Evolutionary conservation across 2,797 vertebrate genomes (phyloP), one percentile per base, ranked within the genome.

Genomic region (Paguma larvata): DNA sequence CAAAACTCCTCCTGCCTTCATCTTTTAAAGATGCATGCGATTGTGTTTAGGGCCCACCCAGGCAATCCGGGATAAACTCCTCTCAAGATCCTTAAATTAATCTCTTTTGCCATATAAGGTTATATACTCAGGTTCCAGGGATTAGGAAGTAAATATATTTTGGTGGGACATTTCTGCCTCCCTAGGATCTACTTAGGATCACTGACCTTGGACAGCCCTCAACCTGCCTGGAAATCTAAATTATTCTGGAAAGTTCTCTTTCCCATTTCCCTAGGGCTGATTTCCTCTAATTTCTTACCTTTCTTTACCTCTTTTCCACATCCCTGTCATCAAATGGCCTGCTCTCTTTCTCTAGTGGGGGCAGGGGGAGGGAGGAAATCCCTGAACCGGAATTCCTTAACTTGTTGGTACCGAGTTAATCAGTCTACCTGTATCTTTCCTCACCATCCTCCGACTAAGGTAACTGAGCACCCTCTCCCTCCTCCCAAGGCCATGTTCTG

Each of bases 81-180:
- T 92, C 30, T 92, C 34, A 65, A 84, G 62, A 91, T 88, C 63
- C 38, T 92, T 65, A 62, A 83, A 5, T 78, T 46, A 85, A 46
- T 41, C 25, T 41, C 19, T 68, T 92, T 72, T 72, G 32, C 25
- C 85, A 23, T 41, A 2, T 53, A 65, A 56, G 27, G 56, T 72
- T 89, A 78, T 92, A 41, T 72, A 32, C 78, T 70, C 11, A 38
- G 15, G 15, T 89, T 85, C 63, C 27, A 16, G 79, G 48, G 19
- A 72, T 89, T 41, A 73, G 32, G 46, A 88, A 65, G n/a, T 38
- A 44, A 85, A 46, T 27, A 18, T n/a, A 34, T 27, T 44, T 63
- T 65, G 16, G 8, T 12, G 14, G 15, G 38, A 27, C 15, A 32
- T 48, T 96, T 89, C 62, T 84, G 15, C 32, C 78, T 53, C 21